phyloP scores from a whole-genome alignment of 2,797 vertebrate species.

The Capromys pilorides region DNA sequence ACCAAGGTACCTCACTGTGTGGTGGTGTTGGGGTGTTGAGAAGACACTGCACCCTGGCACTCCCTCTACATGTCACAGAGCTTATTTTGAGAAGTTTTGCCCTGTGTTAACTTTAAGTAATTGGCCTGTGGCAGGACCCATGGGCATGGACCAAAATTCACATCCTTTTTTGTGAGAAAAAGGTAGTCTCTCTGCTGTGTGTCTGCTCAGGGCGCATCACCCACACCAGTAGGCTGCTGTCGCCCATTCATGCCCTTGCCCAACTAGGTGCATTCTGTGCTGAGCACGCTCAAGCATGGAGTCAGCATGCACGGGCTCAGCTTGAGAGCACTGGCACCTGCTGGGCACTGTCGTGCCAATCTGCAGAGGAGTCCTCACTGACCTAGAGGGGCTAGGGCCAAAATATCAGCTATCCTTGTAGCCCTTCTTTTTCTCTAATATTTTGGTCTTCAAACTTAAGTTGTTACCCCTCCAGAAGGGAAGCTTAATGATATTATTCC shows the following conservation, averaged over 20 bases:
- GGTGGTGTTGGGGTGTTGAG: fast-evolving
- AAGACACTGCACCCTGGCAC: fast-evolving
- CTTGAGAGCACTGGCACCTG: background rate
- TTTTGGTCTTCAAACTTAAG: too few relatives aligned
- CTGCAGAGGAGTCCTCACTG: background rate
- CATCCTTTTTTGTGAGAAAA: background rate
- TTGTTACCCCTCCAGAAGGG: too few relatives aligned
- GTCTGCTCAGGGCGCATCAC: background rate
- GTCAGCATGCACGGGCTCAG: background rate
- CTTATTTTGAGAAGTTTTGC: background rate
- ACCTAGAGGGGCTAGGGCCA: too few relatives aligned
- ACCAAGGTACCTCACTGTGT: background rate
- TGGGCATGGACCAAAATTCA: background rate
- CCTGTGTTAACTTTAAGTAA: background rate
- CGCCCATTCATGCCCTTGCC: background rate
- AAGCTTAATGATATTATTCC: too few relatives aligned
- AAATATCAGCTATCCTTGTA: too few relatives aligned
- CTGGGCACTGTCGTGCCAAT: background rate
- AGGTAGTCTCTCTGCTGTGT: background rate
- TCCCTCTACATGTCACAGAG: background rate
- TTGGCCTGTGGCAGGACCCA: background rate
- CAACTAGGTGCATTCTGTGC: background rate
- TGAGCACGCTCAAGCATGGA: background rate
- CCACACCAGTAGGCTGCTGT: background rate
- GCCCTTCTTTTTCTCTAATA: too few relatives aligned